Percentiles rank a stretch among this genome's conserved stretches.
phyloP scores from a whole-genome alignment of 2,797 vertebrate species.

The Xenops minutus region DNA sequence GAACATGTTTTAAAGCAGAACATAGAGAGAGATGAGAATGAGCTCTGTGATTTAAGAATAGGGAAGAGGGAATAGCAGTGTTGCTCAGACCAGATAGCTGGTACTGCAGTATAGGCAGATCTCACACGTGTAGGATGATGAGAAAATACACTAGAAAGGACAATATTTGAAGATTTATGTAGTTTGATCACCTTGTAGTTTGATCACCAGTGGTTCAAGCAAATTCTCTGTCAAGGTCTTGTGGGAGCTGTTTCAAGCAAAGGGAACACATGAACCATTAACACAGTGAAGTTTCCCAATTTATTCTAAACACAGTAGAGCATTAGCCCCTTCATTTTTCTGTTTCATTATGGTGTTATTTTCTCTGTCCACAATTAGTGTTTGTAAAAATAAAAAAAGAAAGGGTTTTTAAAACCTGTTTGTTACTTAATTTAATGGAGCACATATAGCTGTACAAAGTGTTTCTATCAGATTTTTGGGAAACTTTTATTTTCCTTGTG shows the following conservation, averaged over 20 bases:
- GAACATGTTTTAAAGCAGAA: accelerated
- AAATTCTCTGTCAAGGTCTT: not conserved
- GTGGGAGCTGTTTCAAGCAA: not conserved
- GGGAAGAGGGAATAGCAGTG: not conserved
- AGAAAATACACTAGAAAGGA: not conserved
- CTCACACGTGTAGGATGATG: not conserved
- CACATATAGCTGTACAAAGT: accelerated
- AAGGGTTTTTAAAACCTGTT: not conserved
- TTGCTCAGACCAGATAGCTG: not conserved
- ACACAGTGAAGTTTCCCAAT: not conserved
- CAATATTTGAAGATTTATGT: not conserved
- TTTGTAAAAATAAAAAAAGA: not conserved
- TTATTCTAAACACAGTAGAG: not conserved
- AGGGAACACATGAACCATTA: not conserved
- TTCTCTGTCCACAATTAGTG: not conserved
- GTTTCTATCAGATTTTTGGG: not conserved
- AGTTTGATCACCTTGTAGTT: not conserved
- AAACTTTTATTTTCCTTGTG: not conserved
- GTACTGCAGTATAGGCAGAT: not conserved
- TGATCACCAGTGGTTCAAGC: not conserved
- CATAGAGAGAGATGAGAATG: not conserved
- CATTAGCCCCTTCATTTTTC: not conserved
- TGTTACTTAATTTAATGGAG: no score
- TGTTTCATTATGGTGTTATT: not conserved
- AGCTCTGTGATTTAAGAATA: not conserved